Evolutionary conservation across 2,888 invertebrate genomes (phyloP), one percentile per base, ranked within the genome.

Genomic region (Theristus sp.): DNA sequence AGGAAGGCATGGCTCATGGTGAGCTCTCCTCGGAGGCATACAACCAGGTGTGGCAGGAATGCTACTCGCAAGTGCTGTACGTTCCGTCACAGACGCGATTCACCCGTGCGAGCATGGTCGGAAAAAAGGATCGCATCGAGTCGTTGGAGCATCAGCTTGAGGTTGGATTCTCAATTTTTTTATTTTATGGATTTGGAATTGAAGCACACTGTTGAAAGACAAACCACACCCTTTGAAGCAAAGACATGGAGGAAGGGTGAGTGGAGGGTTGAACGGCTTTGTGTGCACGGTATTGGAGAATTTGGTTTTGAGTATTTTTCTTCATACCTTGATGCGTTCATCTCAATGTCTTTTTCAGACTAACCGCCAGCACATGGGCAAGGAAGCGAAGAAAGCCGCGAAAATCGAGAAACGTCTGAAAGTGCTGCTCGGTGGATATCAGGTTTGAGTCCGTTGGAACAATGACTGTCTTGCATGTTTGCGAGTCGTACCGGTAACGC

Each of bases 371-470:
- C 93, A 93, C 76, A 98, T 99, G 96, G 87, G 89, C 0, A 85
- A 85, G 66, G 90, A 96, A 76, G 94, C 96, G 0, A 96, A 94
- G 76, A 83, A 85, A 62, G 94, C 96, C 58, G 89, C 89, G 0
- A 98, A 94, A 78, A 85, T 93, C 81, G 98, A 99, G 76, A 96
- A 94, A 76, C 96, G 93, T 77, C 78, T 98, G 29, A 85, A 91
- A 76, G 86, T 96, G 61, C 79, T 96, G n/a, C 86, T 94, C 2
- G 94, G 87, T 13, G 89, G 89, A 13, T 90, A 89, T 77, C 87
- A 87, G 78, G 82, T 82, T 17, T n/a, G 64, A 61, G 38, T 6
- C 38, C 10, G 17, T 13, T 38, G 38, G 38, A 38, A 38, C 38
- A 38, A 13, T 38, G 10, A 17, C 10, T 38, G 6, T 38, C 17